Evolutionary conservation across 2,797 vertebrate species (phyloP), one percentile per base, ranked within the genome.

Genomic region (Parotocinclus haroldoi): DNA sequence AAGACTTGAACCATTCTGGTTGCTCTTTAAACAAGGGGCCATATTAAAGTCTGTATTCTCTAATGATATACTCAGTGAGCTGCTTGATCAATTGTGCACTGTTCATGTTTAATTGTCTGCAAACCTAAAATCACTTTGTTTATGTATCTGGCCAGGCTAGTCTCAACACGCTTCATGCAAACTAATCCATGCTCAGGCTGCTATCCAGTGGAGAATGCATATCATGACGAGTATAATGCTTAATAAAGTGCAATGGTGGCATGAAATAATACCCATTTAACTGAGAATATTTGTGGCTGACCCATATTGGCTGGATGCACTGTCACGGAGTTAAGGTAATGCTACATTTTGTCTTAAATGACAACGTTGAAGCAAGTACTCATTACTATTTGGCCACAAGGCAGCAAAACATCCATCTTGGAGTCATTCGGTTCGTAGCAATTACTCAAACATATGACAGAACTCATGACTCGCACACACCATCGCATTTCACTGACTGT

Each of bases 381-480:
- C 53, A 60, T 62, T 63, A 67, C 72, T 71, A 14, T 74, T 75
- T 66, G 65, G 69, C 74, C 73, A 80, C 74, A 64, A 71, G 76
- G 74, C 78, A 72, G 67, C 52, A 67, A 66, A 75, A 73, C 72
- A 76, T 60, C 61, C 67, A 16, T 59, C 4, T 19, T 40, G 62
- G 58, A 81, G 76, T 82, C 81, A 81, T 77, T 78, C 75, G 73
- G 79, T 86, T 86, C 76, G 78, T 73, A 82, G 72, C 76, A 71
- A 72, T 78, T 81, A 83, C 78, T 79, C 74, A 75, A 63, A 80
- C 69, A 56, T 71, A 79, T 69, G 80, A 83, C 81, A 77, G 48
- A 76, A 77, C 79, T 76, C 78, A 76, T 81, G 82, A 83, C 77
- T 86, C 78, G 71, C 59, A 63, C 77, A 74, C 77, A 78, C 80